Evolutionary conservation across 2,888 invertebrate genomes (phyloP).

Genomic region (Frankliniella intonsa): DNA sequence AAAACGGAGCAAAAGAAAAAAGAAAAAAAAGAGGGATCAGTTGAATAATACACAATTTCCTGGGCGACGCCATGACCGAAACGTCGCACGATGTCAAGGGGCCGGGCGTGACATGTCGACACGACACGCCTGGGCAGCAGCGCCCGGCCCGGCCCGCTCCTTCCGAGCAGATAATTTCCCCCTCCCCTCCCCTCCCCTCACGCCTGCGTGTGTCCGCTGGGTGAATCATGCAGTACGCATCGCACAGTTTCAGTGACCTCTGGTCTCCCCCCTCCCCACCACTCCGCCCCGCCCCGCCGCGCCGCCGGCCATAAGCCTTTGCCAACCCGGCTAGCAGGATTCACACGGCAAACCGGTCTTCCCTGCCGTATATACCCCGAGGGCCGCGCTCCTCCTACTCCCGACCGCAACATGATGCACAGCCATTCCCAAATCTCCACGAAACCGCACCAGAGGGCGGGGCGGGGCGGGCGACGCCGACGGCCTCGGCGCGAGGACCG

Average conservation of each 20-base stretch:
- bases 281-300: neutral
- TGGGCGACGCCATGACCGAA: neutral
- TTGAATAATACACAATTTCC: conserved; percentile 9
- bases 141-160: neutral
- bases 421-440: no score
- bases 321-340: neutral
- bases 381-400: neutral
- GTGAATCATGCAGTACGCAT: conserved; percentile 6
- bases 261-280: neutral
- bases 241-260: neutral
- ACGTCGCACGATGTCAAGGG: neutral
- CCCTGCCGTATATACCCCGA: neutral
- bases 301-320: conserved; percentile 12
- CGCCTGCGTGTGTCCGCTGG: neutral
- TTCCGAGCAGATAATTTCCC: neutral
- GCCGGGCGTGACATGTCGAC: neutral
- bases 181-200: neutral
- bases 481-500: neutral
- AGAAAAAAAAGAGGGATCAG: neutral
- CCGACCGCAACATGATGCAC: no score
- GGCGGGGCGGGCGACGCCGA: neutral
- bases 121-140: neutral
- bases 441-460: neutral
- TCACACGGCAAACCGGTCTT: conserved; percentile 15
- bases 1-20: neutral